Conservation (phyloP, 2,888 invertebrate genomes). For the Sthenelais limicola region DNA sequence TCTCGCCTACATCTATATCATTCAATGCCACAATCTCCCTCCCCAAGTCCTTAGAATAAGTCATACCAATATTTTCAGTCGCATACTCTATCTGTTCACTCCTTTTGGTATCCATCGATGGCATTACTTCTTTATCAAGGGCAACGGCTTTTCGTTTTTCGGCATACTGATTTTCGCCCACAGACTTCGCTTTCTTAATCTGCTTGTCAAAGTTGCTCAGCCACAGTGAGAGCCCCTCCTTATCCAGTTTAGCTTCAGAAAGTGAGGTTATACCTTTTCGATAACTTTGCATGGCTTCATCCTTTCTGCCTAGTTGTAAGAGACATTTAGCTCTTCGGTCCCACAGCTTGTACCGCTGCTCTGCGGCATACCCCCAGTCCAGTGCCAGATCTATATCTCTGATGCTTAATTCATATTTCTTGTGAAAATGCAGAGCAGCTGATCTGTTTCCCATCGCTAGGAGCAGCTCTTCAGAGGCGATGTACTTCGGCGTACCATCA, state of each 20-base stretch:
- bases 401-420: conserved; percentile 60
- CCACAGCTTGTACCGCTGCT: conserved; percentile 79
- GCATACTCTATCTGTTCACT: neutral
- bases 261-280: conserved; percentile 28
- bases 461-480: conserved; percentile 40
- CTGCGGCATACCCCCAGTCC: conserved; percentile 77
- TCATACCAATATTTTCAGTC: neutral
- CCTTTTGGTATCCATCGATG: too few species aligned
- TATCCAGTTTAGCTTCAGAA: conserved; percentile 35
- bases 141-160: neutral
- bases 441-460: conserved; percentile 63
- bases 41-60: conserved; percentile 54
- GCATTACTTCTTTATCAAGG: neutral
- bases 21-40: conserved; percentile 59
- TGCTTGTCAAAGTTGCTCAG: conserved; percentile 43
- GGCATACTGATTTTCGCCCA: conserved; percentile 10
- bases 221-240: conserved; percentile 40
- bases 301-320: conserved; percentile 22
- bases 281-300: conserved; percentile 37
- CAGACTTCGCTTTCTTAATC: neutral
- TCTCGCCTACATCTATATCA: conserved; percentile 46
- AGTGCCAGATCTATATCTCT: conserved; percentile 63
- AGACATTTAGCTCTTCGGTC: conserved; percentile 80
- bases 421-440: conserved; percentile 62
- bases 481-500: too few species aligned